Evolutionary conservation across 1,140 invertebrate species (phyloP), one percentile per base, ranked within the genome.

Genomic region (Rhyacophila brunnea): DNA sequence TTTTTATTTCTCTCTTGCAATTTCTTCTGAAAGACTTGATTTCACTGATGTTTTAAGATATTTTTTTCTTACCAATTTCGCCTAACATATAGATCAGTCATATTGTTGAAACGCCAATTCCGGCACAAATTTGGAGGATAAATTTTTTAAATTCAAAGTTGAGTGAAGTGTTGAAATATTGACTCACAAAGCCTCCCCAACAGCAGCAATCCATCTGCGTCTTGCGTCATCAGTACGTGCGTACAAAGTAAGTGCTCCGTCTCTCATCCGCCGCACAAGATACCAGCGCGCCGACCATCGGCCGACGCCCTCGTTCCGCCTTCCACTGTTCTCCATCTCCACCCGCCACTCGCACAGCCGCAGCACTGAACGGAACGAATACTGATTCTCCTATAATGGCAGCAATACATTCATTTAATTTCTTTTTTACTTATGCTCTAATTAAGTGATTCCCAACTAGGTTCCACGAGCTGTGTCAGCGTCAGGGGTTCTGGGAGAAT

Each of bases 161-260:
- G n/a, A n/a, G n/a, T n/a, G n/a, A n/a, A n/a, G n/a, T n/a, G n/a
- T n/a, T n/a, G n/a, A n/a, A n/a, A n/a, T n/a, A n/a, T 40, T 42
- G 23, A 81, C 88, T 87, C 75, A 94, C 91, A 96, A 86, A 36
- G 95, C 95, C 68, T 96, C 91, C 46, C 87, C 84, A 18, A 98
- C 87, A 5, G 93, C 92, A 68, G 93, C 92, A 13, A 96, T 89
- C 93, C 95, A 97, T 71, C 92, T 90, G 61, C 86, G 80, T 60
- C 93, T 91, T 58, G 88, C 84, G 35, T 95, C 93, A 62, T 93
- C 91, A 6, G 88, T 94, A 69, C 93, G 87, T 1, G 93, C 90
- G 72, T 89, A 94, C 67, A 98, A 84, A 6, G 95, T 96, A 70
- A 90, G 96, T 6, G 90, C 93, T 32, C 86, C 89, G 60, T 85